phyloP scores from a whole-genome alignment of 1,140 invertebrate genomes.

The Lasioglossum albipes region DNA sequence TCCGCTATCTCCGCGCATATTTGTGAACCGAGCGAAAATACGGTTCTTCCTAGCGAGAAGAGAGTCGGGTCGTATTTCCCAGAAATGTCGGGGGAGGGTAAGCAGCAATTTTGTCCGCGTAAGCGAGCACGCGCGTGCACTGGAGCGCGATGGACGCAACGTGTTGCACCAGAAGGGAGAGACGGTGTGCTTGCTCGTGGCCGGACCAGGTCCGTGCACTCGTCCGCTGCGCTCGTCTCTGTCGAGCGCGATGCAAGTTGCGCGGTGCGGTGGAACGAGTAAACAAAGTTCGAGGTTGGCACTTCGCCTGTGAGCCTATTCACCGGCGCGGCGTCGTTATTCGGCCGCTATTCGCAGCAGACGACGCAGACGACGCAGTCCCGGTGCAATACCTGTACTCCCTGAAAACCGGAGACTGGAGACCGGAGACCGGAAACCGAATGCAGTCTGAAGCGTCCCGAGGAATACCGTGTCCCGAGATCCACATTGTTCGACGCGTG shows the following conservation, averaged over 20 bases:
- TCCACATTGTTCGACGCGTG: conserved; percentile 7
- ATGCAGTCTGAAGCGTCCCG: conserved; percentile 28
- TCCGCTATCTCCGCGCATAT: too few species aligned
- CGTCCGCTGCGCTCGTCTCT: background rate
- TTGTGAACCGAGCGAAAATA: too few species aligned
- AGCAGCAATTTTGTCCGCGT: background rate
- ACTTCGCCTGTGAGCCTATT: conserved; percentile 35
- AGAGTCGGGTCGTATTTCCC: too few species aligned
- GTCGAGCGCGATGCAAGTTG: conserved; percentile 14
- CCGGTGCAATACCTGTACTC: background rate
- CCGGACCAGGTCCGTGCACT: background rate
- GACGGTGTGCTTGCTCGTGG: too few species aligned
- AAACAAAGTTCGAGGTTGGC: conserved; percentile 48
- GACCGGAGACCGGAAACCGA: conserved; percentile 23
- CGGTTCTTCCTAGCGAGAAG: too few species aligned
- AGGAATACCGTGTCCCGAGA: background rate
- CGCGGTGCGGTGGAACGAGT: conserved; percentile 25
- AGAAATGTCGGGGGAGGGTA: background rate
- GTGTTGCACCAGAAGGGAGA: conserved; percentile 25
- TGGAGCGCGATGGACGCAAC: conserved; percentile 12
- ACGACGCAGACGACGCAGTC: too few species aligned
- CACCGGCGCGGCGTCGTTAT: background rate
- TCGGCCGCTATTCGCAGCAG: too few species aligned
- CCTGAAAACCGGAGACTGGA: background rate
- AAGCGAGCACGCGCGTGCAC: background rate